Base-by-base conservation (phyloP, 2,888 invertebrate species). In the Abrostola triplasia region DNA sequence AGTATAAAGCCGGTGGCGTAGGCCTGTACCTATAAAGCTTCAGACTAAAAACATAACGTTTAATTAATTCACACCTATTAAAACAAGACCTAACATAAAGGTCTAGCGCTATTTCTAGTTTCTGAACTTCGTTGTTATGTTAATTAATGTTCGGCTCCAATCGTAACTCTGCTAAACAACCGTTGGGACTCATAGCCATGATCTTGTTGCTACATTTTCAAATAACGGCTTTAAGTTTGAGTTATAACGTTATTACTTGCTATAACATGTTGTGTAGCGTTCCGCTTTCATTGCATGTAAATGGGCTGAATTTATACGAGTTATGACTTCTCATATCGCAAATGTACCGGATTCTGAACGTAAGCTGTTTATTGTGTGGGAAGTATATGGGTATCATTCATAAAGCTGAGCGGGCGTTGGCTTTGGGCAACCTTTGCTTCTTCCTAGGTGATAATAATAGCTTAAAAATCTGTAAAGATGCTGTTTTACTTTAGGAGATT, bases 301-400 rank as follows among this genome's bases (percentile, higher is more conserved):
- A 50, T 50, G 42, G 41, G n/a, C 42, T 11, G n/a, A 42, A 42
- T 50, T 50, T 50, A 42, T 42, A 48, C 48, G 24, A 51, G 36
- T 51, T 51, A 58, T 44, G 37, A 10, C 36, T 51, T 24, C 50
- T 36, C 58, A 58, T 58, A 58, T 51, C 13, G 9, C 42, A 41
- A 58, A 50, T 50, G 42, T 42, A 41, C 5, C 36, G 36, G 13
- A 50, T 36, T 41, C 10, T n/a, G 12, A 36, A 41, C 44, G 50
- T 42, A 41, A 9, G 11, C 36, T 8, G 50, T 50, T 13, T 41
- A 58, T 41, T 50, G 50, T 42, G 24, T 36, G 50, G 41, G 36
- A 48, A 50, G 41, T 47, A 41, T 36, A 35, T 40, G 36, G 48
- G 38, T 35, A 57, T 49, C 36, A 38, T 53, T 53, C 53, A 50